phyloP scores from a whole-genome alignment of 2,888 invertebrate species.

The Dioctria rufipes region DNA sequence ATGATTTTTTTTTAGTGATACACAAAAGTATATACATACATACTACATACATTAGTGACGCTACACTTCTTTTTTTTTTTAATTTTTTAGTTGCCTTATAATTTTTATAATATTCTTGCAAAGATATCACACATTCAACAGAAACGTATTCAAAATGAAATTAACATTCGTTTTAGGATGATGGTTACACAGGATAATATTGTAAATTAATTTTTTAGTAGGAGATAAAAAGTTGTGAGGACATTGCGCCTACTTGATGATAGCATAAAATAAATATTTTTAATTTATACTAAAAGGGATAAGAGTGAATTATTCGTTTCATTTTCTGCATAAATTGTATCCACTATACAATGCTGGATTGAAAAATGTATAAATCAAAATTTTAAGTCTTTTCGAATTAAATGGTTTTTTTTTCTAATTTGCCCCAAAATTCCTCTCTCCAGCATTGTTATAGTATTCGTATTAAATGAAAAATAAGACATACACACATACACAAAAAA shows the following conservation, averaged over 20 bases:
- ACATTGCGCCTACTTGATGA: too few species aligned
- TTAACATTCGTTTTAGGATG: slow-evolving; percentile 5
- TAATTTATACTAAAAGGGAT: not conserved
- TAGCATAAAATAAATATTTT: not conserved
- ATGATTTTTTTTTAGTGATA: not conserved
- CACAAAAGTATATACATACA: too few species aligned
- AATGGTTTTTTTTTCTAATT: too few species aligned
- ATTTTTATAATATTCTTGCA: not conserved
- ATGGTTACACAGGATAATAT: not conserved
- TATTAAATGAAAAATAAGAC: not conserved
- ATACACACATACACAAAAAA: not conserved
- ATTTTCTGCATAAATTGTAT: too few species aligned
- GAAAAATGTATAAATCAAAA: too few species aligned
- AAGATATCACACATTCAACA: not conserved
- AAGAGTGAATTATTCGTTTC: not conserved
- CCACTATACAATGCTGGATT: too few species aligned
- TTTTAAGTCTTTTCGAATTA: too few species aligned
- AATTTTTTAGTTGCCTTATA: not conserved
- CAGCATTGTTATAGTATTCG: slow-evolving; percentile 12
- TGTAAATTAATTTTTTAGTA: not conserved
- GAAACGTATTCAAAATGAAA: slow-evolving; percentile 12
- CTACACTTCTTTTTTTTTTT: not conserved
- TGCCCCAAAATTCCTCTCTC: not conserved
- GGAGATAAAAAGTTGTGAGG: too few species aligned
- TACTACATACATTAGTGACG: too few species aligned